Percentiles rank a stretch among this genome's conserved stretches.
Conservation (phyloP, 2,888 invertebrate genomes). For the Lottia gigantea region DNA sequence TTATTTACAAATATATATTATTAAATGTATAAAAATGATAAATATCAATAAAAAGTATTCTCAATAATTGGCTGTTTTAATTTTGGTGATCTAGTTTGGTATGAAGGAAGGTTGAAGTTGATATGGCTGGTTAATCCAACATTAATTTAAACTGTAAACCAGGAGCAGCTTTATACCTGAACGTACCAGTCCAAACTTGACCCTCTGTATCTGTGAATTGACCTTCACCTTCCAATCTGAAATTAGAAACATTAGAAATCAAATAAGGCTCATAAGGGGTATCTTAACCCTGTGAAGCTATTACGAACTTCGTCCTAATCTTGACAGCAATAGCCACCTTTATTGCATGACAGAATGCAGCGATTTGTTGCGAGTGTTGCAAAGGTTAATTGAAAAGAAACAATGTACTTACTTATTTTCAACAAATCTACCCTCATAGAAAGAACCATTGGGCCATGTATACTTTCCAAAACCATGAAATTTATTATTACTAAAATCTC, state of each 20-base stretch:
- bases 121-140: constrained; percentile 38
- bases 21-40: too few relatives aligned
- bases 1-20: too few relatives aligned
- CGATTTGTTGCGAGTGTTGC: too few relatives aligned
- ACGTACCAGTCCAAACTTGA: constrained; percentile 66
- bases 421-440: constrained; percentile 62
- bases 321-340: too few relatives aligned
- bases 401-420: constrained; percentile 66
- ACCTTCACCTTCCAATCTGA: constrained; percentile 66
- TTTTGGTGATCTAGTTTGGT: too few relatives aligned
- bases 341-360: too few relatives aligned
- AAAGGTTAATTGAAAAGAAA: too few relatives aligned
- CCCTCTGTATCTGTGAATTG: constrained; percentile 66
- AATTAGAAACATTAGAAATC: constrained; percentile 23
- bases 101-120: too few relatives aligned
- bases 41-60: too few relatives aligned
- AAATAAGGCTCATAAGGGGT: neutral
- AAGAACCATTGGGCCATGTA: constrained; percentile 65
- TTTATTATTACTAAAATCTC: constrained; percentile 64
- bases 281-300: too few relatives aligned
- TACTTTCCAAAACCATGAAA: constrained; percentile 66
- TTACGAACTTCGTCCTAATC: too few relatives aligned
- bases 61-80: too few relatives aligned
- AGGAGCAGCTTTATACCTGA: constrained; percentile 65
- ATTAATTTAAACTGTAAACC: constrained; percentile 64